Conservation (phyloP, 2,888 invertebrate species). For the Drosophila falleni region DNA sequence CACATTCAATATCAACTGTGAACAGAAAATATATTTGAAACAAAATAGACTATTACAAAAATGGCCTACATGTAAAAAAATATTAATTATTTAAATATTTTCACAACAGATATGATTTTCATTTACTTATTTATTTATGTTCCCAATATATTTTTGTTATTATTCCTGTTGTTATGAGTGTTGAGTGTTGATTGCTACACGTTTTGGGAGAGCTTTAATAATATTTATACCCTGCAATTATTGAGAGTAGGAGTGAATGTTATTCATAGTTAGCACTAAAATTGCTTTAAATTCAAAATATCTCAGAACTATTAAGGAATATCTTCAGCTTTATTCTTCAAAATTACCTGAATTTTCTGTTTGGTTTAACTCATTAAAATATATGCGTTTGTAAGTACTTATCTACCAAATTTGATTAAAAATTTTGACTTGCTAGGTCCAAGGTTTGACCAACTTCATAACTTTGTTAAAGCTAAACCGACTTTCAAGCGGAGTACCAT, state of each 20-base stretch:
- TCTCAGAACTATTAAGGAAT: neutral
- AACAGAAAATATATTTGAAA: slow-evolving; percentile 21
- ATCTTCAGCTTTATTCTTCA: too few relatives aligned
- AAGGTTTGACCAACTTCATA: too few relatives aligned
- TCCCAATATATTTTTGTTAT: neutral
- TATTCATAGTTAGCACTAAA: neutral
- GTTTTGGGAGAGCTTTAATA: neutral
- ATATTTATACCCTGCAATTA: neutral
- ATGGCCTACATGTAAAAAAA: neutral
- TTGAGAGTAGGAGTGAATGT: neutral
- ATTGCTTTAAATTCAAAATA: neutral
- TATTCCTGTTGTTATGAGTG: neutral
- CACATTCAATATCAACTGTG: slow-evolving; percentile 14
- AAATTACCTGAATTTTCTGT: too few relatives aligned
- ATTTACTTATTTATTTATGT: slow-evolving; percentile 37
- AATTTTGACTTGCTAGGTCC: too few relatives aligned
- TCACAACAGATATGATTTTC: slow-evolving; percentile 19
- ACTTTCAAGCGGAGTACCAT: too few relatives aligned
- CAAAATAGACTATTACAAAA: slow-evolving; percentile 9
- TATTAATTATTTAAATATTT: slow-evolving; percentile 36
- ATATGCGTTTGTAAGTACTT: too few relatives aligned
- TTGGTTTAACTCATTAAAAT: too few relatives aligned
- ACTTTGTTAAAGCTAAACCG: too few relatives aligned
- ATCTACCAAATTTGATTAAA: too few relatives aligned
- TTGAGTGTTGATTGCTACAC: neutral